A percentile compares a stretch with the other conserved stretches of the same genome.
phyloP scores from a whole-genome alignment of 2,113 vertebrate species.

The Zosterops japonicus region DNA sequence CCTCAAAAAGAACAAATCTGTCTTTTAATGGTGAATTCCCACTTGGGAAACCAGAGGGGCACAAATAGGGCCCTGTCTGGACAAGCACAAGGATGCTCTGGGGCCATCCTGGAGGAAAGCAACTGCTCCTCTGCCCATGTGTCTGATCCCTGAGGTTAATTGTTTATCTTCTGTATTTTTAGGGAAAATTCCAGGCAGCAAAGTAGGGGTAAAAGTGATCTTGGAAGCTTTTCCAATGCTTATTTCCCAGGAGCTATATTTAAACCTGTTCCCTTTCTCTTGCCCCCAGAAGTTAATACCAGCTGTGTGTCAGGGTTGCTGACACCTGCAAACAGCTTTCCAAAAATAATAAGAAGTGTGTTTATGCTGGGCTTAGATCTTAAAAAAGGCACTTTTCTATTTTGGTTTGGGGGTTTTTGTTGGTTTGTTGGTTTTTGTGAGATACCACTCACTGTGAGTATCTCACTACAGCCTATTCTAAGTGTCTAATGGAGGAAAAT shows the following conservation, averaged over 20 bases:
- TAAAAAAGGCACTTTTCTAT: neutral
- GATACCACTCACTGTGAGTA: neutral
- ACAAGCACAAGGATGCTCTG: neutral
- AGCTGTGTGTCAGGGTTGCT: neutral
- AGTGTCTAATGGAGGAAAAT: neutral
- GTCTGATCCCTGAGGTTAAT: neutral
- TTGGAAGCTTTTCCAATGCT: neutral
- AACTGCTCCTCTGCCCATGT: neutral
- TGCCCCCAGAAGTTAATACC: neutral
- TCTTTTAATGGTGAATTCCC: neutral
- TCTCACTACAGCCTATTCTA: neutral
- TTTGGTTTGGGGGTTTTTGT: neutral
- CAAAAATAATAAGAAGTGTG: neutral
- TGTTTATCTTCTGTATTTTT: neutral
- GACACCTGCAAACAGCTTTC: neutral
- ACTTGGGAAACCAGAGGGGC: neutral
- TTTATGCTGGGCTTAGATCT: neutral
- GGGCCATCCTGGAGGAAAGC: neutral
- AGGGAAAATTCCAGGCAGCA: neutral
- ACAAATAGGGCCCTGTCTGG: neutral
- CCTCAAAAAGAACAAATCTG: neutral
- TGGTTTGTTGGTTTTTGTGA: neutral
- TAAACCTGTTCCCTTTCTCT: slow-evolving; percentile 1
- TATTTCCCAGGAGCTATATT: slow-evolving; percentile 25
- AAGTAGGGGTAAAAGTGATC: neutral